Evolutionary conservation across 2,888 invertebrate species (phyloP).

Genomic region (Lacanobia oleracea): DNA sequence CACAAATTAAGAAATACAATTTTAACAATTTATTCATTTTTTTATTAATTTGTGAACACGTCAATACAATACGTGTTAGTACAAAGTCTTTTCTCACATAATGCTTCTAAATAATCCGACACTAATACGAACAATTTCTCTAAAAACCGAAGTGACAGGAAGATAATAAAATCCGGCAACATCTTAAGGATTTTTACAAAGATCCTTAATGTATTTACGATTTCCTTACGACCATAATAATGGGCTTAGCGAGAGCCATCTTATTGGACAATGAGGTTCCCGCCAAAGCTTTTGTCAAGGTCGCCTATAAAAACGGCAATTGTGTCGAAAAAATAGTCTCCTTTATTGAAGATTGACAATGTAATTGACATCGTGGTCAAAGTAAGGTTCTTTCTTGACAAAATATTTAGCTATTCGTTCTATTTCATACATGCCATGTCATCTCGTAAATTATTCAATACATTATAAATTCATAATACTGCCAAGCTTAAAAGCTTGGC

Average conservation of each 20-base stretch:
- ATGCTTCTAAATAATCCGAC: background rate
- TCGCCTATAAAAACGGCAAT: constrained; percentile 43
- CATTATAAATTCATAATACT: too few species aligned
- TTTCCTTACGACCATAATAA: constrained; percentile 74
- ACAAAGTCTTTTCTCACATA: too few species aligned
- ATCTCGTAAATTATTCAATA: too few species aligned
- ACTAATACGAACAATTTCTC: background rate
- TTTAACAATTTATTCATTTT: too few species aligned
- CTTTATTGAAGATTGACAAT: constrained; percentile 20
- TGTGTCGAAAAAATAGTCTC: constrained; percentile 22
- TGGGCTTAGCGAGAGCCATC: constrained; percentile 66
- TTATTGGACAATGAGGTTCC: constrained; percentile 59
- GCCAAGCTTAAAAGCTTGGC: too few species aligned
- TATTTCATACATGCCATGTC: too few species aligned
- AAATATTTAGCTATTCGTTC: background rate
- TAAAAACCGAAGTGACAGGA: constrained; percentile 15
- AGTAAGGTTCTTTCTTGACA: background rate
- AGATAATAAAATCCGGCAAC: constrained; percentile 25
- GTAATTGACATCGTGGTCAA: constrained; percentile 24
- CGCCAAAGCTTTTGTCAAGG: constrained; percentile 48
- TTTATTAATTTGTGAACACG: too few species aligned
- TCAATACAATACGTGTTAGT: too few species aligned
- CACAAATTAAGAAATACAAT: too few species aligned
- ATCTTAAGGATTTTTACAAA: constrained; percentile 64
- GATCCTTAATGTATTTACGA: constrained; percentile 77